Evolutionary conservation across 2,797 vertebrate species (phyloP).

Genomic region (Phyllotis vaccarum): DNA sequence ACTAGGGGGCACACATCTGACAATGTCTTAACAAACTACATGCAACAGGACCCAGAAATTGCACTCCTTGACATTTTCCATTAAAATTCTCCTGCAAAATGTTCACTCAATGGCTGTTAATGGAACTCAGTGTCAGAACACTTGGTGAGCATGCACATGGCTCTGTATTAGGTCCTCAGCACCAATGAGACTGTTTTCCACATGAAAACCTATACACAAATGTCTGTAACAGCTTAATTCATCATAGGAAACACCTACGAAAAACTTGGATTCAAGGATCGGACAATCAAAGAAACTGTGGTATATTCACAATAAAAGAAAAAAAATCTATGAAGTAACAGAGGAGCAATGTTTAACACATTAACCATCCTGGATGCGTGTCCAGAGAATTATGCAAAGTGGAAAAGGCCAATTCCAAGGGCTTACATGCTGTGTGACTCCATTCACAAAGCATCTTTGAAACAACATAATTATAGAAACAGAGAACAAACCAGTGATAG

Average conservation of each 20-base stretch:
- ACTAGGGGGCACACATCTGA: not conserved
- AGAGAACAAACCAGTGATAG: constrained; percentile 12
- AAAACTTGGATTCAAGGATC: not conserved
- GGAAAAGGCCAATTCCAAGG: not conserved
- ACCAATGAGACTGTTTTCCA: not conserved
- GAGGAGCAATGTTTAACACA: not conserved
- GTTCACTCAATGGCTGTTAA: not conserved
- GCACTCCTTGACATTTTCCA: not conserved
- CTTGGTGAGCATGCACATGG: not conserved
- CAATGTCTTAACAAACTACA: not conserved
- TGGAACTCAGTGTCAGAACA: not conserved
- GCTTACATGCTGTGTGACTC: not conserved
- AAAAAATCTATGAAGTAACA: not conserved
- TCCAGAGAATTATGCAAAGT: constrained; percentile 9
- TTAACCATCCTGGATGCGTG: not conserved
- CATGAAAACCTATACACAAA: not conserved
- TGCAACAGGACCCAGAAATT: not conserved
- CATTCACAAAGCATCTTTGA: not conserved
- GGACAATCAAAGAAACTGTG: not conserved
- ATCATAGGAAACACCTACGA: not conserved
- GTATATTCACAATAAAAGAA: not conserved
- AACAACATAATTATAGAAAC: not conserved
- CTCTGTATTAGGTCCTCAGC: not conserved
- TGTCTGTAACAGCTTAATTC: not conserved
- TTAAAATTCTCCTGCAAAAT: constrained; percentile 32